Conservation (phyloP, 2,113 vertebrate genomes). For the Dasyprocta punctata region DNA sequence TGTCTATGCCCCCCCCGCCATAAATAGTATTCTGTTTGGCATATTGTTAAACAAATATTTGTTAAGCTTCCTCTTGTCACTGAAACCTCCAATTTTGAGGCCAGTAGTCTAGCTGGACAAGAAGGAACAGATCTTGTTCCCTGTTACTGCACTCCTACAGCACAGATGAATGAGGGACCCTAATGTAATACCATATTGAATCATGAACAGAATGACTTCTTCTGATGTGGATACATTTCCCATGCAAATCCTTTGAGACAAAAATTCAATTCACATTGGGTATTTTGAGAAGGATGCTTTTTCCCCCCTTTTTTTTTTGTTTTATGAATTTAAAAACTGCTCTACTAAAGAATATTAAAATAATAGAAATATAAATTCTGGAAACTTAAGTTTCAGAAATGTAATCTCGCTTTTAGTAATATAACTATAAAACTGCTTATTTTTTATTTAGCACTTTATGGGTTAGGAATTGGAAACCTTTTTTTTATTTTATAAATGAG, state of each 20-base stretch:
- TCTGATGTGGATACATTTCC: not conserved
- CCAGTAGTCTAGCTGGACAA: not conserved
- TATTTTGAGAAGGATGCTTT: conserved; percentile 15
- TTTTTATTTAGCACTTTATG: not conserved
- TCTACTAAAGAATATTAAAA: not conserved
- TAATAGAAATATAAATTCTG: conserved; percentile 43
- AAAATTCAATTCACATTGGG: not conserved
- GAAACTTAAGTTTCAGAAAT: conserved; percentile 40
- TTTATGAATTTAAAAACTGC: conserved; percentile 49
- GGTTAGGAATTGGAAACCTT: not conserved
- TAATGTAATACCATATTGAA: not conserved
- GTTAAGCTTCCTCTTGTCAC: conserved; percentile 33
- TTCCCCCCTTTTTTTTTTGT: conserved; percentile 14
- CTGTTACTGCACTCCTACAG: not conserved
- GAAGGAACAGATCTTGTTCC: conserved; percentile 10
- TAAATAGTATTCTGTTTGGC: conserved; percentile 9
- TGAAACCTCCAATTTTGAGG: conserved; percentile 39
- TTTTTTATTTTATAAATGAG: conserved; percentile 35
- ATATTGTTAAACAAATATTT: conserved; percentile 53
- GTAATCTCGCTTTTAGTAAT: conserved; percentile 29
- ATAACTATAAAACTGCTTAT: not conserved
- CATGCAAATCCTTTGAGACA: conserved; percentile 30
- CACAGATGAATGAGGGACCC: not conserved
- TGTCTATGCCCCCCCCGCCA: not conserved
- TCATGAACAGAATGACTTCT: not conserved